phyloP scores from a whole-genome alignment of 2,113 vertebrate species.

The Micronisus gabar region DNA sequence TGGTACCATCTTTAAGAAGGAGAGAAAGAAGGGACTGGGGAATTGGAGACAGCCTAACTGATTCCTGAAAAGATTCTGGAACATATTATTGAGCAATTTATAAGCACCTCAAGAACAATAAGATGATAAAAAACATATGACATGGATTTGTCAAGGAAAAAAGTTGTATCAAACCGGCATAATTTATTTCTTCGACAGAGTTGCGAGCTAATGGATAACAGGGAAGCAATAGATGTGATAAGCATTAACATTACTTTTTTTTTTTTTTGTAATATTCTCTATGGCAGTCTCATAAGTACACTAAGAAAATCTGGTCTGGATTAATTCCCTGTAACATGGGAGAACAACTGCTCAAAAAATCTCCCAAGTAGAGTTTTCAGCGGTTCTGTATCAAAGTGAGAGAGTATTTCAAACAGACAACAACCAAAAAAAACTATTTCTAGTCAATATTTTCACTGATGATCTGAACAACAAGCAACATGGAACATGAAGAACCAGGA shows the following conservation, averaged over 20 bases:
- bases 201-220: slow-evolving; percentile 46
- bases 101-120: slow-evolving; percentile 47
- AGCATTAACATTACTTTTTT: background rate
- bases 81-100: slow-evolving; percentile 41
- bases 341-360: background rate
- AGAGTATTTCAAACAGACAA: background rate
- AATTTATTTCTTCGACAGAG: slow-evolving; percentile 49
- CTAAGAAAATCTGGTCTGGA: slow-evolving; percentile 30
- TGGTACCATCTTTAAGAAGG: slow-evolving; percentile 19
- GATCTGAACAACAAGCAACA: background rate
- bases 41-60: slow-evolving; percentile 5
- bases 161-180: background rate
- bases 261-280: background rate
- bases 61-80: slow-evolving; percentile 54
- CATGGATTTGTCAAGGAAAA: slow-evolving; percentile 29
- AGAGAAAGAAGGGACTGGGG: slow-evolving; percentile 13
- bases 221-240: slow-evolving; percentile 22
- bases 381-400: background rate
- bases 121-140: slow-evolving; percentile 54
- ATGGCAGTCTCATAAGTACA: background rate
- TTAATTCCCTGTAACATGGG: background rate
- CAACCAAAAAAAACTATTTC: background rate
- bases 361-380: background rate
- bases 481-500: background rate
- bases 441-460: background rate